A percentile compares a stretch with the other conserved stretches of the same genome.
Conservation (phyloP, 2,113 vertebrate species). For the Rhodinocichla rosea region DNA sequence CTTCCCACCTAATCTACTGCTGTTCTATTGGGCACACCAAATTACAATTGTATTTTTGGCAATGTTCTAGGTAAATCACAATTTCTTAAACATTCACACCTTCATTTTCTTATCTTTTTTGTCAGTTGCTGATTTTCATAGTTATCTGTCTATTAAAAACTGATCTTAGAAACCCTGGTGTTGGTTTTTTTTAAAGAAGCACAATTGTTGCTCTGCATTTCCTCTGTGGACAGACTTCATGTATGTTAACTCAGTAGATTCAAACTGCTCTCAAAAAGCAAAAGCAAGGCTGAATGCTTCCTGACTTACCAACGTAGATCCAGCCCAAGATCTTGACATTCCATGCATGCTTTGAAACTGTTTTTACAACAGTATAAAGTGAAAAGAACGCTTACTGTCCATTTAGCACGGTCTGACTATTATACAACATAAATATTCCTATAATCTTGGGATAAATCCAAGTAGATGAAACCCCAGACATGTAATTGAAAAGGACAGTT, state of each 20-base stretch:
- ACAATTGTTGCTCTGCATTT: neutral
- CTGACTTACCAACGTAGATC: neutral
- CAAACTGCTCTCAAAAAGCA: neutral
- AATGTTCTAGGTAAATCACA: neutral
- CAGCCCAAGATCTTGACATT: neutral
- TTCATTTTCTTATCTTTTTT: neutral
- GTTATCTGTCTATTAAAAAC: neutral
- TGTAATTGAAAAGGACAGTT: slow-evolving; percentile 44
- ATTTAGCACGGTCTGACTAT: slow-evolving; percentile 20
- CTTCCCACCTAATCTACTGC: neutral
- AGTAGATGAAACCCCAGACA: neutral
- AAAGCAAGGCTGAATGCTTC: neutral
- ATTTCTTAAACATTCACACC: neutral
- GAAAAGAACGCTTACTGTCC: neutral
- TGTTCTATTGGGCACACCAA: neutral
- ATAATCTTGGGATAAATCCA: neutral
- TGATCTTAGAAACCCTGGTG: neutral
- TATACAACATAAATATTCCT: slow-evolving; percentile 16
- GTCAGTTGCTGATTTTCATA: neutral
- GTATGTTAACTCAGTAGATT: neutral
- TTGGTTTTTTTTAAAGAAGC: neutral
- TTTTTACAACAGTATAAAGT: neutral
- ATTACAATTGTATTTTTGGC: neutral
- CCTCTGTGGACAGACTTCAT: neutral
- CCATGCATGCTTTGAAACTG: neutral